Evolutionary conservation across 2,113 vertebrate genomes (phyloP).

Genomic region (Acinonyx jubatus): DNA sequence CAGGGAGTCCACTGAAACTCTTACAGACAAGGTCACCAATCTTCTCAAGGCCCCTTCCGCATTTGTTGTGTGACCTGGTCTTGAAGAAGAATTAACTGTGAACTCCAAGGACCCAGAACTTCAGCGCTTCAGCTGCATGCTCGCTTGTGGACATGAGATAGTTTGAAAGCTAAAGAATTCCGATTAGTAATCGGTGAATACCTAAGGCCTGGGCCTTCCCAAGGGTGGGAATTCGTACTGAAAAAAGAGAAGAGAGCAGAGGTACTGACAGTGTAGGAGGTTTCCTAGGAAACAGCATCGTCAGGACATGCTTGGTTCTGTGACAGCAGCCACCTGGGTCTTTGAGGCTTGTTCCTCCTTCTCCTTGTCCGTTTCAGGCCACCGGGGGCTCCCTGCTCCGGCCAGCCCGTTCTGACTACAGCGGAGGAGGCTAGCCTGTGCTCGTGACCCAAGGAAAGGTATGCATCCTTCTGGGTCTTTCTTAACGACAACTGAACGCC

Average conservation of each 20-base stretch:
- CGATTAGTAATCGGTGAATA: neutral
- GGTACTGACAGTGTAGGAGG: rapidly evolving
- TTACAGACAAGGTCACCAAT: neutral
- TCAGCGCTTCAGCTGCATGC: no score
- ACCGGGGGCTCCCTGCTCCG: rapidly evolving
- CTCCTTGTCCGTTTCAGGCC: rapidly evolving
- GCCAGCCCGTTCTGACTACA: no score
- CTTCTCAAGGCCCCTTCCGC: neutral
- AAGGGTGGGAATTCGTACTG: neutral
- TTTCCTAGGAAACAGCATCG: rapidly evolving
- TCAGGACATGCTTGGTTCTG: neutral
- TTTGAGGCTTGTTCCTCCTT: neutral
- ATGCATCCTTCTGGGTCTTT: neutral
- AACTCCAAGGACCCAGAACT: neutral
- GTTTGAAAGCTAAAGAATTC: neutral
- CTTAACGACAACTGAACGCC: neutral
- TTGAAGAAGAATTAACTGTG: neutral
- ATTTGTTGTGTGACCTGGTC: neutral
- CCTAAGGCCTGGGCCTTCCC: neutral
- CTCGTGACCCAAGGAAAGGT: neutral
- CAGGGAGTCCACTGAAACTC: neutral
- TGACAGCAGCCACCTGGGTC: neutral
- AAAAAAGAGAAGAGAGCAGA: no score
- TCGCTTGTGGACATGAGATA: neutral
- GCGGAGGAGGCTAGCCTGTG: rapidly evolving